Conservation (phyloP, 2,113 vertebrate genomes). For the Corythornis cristatus region DNA sequence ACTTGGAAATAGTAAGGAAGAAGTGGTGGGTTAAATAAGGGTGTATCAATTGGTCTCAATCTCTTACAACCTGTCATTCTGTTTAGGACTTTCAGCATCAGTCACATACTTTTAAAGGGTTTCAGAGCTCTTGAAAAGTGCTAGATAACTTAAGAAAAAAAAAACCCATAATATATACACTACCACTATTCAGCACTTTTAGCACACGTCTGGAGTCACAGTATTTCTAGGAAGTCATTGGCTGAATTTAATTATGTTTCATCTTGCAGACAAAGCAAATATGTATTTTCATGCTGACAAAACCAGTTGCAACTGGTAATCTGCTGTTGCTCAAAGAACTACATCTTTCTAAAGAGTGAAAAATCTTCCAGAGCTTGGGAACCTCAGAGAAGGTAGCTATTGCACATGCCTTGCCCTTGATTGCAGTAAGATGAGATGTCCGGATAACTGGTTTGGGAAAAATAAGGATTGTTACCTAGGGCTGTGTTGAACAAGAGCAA, state of each 20-base stretch:
- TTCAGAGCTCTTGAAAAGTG: conserved; percentile 21
- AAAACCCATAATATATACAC: background rate
- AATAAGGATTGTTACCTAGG: background rate
- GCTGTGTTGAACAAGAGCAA: background rate
- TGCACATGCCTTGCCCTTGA: background rate
- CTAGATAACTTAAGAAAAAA: background rate
- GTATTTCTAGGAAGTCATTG: conserved; percentile 22
- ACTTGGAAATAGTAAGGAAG: background rate
- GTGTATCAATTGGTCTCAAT: background rate
- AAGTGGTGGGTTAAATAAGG: background rate
- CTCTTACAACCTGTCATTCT: background rate
- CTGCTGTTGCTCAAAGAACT: background rate
- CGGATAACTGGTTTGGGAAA: background rate
- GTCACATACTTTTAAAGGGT: background rate
- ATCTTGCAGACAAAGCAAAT: background rate
- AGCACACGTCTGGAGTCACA: conserved; percentile 17
- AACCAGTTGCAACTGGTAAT: background rate
- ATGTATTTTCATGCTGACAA: conserved; percentile 30
- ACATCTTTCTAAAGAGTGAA: background rate
- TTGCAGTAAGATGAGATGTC: background rate
- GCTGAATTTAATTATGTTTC: conserved; percentile 1
- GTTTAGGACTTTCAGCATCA: background rate
- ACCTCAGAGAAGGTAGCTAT: background rate
- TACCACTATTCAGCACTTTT: conserved; percentile 31
- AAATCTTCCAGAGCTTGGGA: background rate